phyloP scores from a whole-genome alignment of 2,797 vertebrate genomes.

The Poecilia velifera region DNA sequence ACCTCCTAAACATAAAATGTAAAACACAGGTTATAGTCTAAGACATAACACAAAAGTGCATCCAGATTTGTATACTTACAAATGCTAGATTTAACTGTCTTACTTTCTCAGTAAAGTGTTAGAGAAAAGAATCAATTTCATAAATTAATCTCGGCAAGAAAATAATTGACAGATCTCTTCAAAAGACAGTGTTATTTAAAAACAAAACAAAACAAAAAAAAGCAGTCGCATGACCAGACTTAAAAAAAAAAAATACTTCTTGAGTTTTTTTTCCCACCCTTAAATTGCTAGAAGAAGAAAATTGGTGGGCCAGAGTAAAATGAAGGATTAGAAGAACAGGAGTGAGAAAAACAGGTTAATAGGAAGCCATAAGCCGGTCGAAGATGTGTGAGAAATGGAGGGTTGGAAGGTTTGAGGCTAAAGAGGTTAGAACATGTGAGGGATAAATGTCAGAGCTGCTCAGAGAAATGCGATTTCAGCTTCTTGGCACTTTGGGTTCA shows the following conservation, averaged over 20 bases:
- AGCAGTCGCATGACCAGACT: constrained; percentile 60
- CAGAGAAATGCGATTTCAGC: constrained; percentile 50
- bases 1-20: constrained; percentile 85
- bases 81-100: not conserved
- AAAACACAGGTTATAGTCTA: constrained; percentile 21
- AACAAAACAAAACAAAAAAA: not conserved
- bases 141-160: not conserved
- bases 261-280: constrained; percentile 66
- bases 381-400: constrained; percentile 77
- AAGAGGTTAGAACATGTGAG: constrained; percentile 68
- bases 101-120: not conserved
- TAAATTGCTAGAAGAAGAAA: constrained; percentile 66
- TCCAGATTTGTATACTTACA: not conserved
- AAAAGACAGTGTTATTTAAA: constrained; percentile 15
- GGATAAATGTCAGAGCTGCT: constrained; percentile 65
- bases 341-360: constrained; percentile 78
- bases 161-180: not conserved
- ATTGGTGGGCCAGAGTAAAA: constrained; percentile 55
- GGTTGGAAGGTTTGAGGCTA: constrained; percentile 69
- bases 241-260: constrained; percentile 53
- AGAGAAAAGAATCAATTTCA: not conserved
- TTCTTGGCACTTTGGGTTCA: constrained; percentile 57
- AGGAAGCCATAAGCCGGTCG: constrained; percentile 70
- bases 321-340: constrained; percentile 64
- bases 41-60: not conserved